These are phyloP conservation scores for Syndactyla subalaris DNA, from an alignment of 2,797 vertebrate species.

Conservation along the genomic window DNA sequence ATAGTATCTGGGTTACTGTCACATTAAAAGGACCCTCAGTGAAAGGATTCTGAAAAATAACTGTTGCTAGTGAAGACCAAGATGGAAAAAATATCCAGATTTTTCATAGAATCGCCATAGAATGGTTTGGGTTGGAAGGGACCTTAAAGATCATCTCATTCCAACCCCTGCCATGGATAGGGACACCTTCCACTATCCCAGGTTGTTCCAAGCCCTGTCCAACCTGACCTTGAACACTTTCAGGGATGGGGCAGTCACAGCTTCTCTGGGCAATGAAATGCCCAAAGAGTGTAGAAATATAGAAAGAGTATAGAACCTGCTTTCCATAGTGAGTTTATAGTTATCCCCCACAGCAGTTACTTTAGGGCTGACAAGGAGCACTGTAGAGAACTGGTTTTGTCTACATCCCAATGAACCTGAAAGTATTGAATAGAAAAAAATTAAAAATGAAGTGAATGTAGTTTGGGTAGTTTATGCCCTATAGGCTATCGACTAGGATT, in stretches of 20 bases:
- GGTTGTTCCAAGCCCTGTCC: rapidly evolving
- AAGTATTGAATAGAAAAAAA: background rate
- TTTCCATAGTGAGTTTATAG: background rate
- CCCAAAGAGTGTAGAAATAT: background rate
- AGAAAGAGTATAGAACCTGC: background rate
- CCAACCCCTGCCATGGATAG: background rate
- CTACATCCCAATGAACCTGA: background rate
- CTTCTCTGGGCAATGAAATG: background rate
- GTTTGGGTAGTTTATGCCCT: background rate
- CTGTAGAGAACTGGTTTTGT: background rate
- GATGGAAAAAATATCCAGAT: background rate
- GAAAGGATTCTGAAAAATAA: background rate
- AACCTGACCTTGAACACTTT: background rate
- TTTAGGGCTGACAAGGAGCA: background rate
- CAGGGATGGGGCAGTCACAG: background rate
- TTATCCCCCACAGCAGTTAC: background rate
- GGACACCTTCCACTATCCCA: background rate
- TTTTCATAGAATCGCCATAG: background rate
- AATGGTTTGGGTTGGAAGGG: background rate
- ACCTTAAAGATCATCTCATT: background rate
- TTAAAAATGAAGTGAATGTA: background rate
- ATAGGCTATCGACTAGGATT: background rate
- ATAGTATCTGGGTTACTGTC: background rate
- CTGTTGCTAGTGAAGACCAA: background rate
- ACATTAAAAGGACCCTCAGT: background rate